Evolutionary conservation across 2,888 invertebrate species (phyloP).

Genomic region (Noctua fimbriata): DNA sequence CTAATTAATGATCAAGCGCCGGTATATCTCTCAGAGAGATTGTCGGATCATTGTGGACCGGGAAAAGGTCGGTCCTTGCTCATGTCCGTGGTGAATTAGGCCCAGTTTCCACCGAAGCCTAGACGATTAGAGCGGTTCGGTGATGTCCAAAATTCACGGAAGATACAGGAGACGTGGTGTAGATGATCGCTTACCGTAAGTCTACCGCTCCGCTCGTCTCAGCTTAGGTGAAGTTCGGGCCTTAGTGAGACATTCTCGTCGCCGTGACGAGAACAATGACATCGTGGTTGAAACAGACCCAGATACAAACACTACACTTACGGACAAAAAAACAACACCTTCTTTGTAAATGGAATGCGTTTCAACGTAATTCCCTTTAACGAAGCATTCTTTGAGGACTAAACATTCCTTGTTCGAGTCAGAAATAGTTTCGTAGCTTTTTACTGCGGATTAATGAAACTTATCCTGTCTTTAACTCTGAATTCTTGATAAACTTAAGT

Average conservation of each 20-base stretch:
- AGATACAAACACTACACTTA: constrained; percentile 77
- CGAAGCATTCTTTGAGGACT: constrained; percentile 68
- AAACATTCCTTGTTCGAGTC: constrained; percentile 74
- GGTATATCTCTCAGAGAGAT: constrained; percentile 75
- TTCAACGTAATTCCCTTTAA: constrained; percentile 78
- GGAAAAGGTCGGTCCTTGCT: constrained; percentile 77
- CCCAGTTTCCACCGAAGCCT: neutral
- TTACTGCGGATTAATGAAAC: constrained; percentile 35
- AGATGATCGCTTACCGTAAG: neutral
- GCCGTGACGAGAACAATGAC: constrained; percentile 78
- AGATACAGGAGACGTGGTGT: neutral
- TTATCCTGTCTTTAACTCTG: constrained; percentile 43
- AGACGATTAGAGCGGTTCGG: neutral
- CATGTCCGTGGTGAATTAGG: constrained; percentile 73
- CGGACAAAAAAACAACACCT: constrained; percentile 75
- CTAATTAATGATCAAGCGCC: constrained; percentile 82
- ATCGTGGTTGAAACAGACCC: constrained; percentile 74
- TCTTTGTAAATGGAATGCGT: constrained; percentile 78
- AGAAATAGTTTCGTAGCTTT: constrained; percentile 70
- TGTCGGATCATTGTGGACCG: constrained; percentile 74
- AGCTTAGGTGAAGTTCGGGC: neutral
- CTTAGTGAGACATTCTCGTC: constrained; percentile 67
- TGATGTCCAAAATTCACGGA: neutral
- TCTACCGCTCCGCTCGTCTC: neutral
- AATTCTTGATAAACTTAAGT: constrained; percentile 39